Evolutionary conservation across 2,888 invertebrate genomes (phyloP), one percentile per base, ranked within the genome.

Genomic region (Antitype chi): DNA sequence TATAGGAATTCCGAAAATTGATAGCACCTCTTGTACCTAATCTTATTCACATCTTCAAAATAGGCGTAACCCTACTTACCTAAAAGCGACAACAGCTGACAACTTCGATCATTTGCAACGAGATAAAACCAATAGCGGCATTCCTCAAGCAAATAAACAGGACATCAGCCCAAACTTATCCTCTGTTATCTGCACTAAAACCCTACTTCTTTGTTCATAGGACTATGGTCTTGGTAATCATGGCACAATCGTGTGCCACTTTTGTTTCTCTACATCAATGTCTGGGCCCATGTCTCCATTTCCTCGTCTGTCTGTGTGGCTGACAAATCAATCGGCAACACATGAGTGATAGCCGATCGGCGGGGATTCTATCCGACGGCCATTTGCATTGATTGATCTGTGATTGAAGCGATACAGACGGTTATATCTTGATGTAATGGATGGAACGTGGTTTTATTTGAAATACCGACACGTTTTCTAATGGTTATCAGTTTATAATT

Each of bases 251-350:
- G 9, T 47, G 67, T 43, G 28, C 25, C 52, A 57, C 11, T 52
- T 62, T 72, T 73, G 47, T 55, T 76, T 69, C 52, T 68, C 43
- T 57, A 53, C 52, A 68, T 83, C 63, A 64, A 64, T 63, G 66
- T 67, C 25, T 38, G 67, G 23, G 43, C 6, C 53, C 53, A 66
- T 43, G 68, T 69, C 52, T 76, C 62, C 57, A 76, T 69, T 83
- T 83, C 80, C 52, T 69, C 55, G 59, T 63, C 62, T 57, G 73
- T 70, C 80, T 6, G 55, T 25, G 23, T 25, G 55, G n/a, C 83
- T 84, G 84, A 84, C 84, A 84, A 84, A 84, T 84, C 83, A 84
- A 84, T 84, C 80, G 71, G 20, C 59, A 43, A 32, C 75, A 52
- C 74, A 67, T 76, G 81, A 84, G 71, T 67, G 83, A 84, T 84